A percentile compares a stretch with the other conserved stretches of the same genome.
These are phyloP conservation scores for Centropristis striata DNA, from an alignment of 2,113 vertebrate genomes.

Conservation along the genomic window DNA sequence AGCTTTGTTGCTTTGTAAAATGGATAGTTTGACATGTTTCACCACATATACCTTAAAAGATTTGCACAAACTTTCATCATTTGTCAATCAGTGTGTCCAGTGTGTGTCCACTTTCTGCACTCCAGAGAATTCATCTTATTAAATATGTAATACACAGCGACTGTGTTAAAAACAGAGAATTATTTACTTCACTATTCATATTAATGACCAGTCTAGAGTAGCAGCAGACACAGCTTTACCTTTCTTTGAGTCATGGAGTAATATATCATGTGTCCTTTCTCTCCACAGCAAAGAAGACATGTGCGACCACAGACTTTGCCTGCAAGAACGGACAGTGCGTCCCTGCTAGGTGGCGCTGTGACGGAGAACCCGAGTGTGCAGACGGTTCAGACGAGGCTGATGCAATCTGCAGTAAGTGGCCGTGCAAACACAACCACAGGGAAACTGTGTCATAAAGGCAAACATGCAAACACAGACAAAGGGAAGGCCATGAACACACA, in stretches of 20 bases:
- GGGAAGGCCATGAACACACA: not conserved
- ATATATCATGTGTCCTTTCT: slow-evolving; percentile 17
- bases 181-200: not conserved
- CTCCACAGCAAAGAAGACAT: slow-evolving; percentile 93
- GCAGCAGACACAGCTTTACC: not conserved
- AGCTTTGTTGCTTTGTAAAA: slow-evolving; percentile 19
- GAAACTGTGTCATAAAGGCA: not conserved
- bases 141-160: not conserved
- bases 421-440: slow-evolving; percentile 1
- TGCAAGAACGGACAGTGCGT: slow-evolving; percentile 96
- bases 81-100: not conserved
- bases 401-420: slow-evolving; percentile 93
- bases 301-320: slow-evolving; percentile 93
- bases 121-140: not conserved
- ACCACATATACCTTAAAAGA: too few relatives aligned
- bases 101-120: not conserved
- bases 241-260: slow-evolving; percentile 7
- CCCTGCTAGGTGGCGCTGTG: slow-evolving; percentile 94
- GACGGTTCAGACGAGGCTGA: slow-evolving; percentile 95
- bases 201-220: not conserved
- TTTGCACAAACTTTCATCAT: not conserved
- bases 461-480: not conserved
- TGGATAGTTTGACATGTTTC: slow-evolving; percentile 6
- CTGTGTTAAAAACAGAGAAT: not conserved
- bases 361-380: slow-evolving; percentile 93